These are phyloP conservation scores for Bombus haemorrhoidalis DNA, from an alignment of 1,140 invertebrate genomes.

Conservation along the genomic window DNA sequence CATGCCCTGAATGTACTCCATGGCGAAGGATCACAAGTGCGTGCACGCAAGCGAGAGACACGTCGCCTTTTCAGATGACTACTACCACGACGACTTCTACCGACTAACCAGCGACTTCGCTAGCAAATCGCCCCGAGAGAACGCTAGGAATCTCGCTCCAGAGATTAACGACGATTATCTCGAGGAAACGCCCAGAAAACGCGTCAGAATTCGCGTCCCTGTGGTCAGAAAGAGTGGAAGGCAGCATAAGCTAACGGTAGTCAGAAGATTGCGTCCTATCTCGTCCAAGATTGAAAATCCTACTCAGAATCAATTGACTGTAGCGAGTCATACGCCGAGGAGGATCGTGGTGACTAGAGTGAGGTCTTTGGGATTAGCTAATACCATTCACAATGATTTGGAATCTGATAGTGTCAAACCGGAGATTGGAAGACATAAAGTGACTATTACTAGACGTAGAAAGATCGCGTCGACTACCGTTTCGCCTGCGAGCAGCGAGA, in stretches of 20 bases:
- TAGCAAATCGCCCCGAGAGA: slow-evolving; percentile 24
- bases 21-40: slow-evolving; percentile 19
- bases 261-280: slow-evolving; percentile 74
- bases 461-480: slow-evolving; percentile 71
- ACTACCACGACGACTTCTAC: slow-evolving; percentile 63
- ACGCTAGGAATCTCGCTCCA: slow-evolving; percentile 20
- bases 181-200: slow-evolving; percentile 69
- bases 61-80: slow-evolving; percentile 77
- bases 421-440: slow-evolving; percentile 70
- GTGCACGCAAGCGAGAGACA: slow-evolving; percentile 51
- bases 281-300: slow-evolving; percentile 61
- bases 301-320: background rate
- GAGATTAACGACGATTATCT: slow-evolving; percentile 57
- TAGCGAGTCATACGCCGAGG: slow-evolving; percentile 61
- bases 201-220: slow-evolving; percentile 77
- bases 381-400: slow-evolving; percentile 34
- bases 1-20: background rate
- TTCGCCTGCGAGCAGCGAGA: slow-evolving; percentile 50
- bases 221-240: slow-evolving; percentile 70
- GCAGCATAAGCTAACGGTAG: slow-evolving; percentile 78
- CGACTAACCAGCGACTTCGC: slow-evolving; percentile 11
- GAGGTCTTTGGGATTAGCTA: slow-evolving; percentile 61
- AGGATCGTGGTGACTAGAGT: slow-evolving; percentile 77
- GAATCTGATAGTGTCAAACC: background rate
- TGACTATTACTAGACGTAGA: slow-evolving; percentile 78